Evolutionary conservation across 1,140 invertebrate species (phyloP).

Genomic region (Pollicipes pollicipes): DNA sequence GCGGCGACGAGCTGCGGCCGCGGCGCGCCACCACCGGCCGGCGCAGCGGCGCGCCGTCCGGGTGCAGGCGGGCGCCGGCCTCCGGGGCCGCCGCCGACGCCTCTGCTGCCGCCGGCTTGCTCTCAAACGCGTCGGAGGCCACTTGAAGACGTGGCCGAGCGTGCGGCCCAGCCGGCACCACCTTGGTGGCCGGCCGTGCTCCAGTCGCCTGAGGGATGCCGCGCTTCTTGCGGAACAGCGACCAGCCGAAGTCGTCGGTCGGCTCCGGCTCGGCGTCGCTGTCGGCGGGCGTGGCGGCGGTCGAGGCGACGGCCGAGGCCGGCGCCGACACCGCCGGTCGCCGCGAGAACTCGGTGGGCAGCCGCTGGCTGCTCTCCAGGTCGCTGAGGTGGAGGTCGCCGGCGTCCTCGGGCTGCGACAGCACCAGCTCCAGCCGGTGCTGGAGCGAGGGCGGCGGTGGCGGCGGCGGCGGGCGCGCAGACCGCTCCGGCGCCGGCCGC

Average conservation of each 20-base stretch:
- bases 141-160: background rate
- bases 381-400: conserved; percentile 14
- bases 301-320: background rate
- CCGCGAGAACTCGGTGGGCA: conserved; percentile 11
- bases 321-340: background rate
- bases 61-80: conserved; percentile 21
- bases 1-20: background rate
- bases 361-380: conserved; percentile 13
- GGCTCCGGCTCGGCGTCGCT: background rate
- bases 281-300: background rate
- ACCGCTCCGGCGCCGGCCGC: background rate
- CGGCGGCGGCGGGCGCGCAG: too few relatives aligned
- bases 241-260: background rate
- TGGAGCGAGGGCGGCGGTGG: background rate
- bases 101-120: background rate
- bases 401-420: background rate
- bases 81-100: background rate
- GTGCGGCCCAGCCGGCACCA: too few relatives aligned
- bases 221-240: background rate
- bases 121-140: background rate
- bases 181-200: too few relatives aligned
- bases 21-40: conserved; percentile 20
- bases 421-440: background rate
- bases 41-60: conserved; percentile 25
- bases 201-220: background rate